Evolutionary conservation across 2,797 vertebrate genomes (phyloP).

Genomic region (Oreonectes daqikongensis): DNA sequence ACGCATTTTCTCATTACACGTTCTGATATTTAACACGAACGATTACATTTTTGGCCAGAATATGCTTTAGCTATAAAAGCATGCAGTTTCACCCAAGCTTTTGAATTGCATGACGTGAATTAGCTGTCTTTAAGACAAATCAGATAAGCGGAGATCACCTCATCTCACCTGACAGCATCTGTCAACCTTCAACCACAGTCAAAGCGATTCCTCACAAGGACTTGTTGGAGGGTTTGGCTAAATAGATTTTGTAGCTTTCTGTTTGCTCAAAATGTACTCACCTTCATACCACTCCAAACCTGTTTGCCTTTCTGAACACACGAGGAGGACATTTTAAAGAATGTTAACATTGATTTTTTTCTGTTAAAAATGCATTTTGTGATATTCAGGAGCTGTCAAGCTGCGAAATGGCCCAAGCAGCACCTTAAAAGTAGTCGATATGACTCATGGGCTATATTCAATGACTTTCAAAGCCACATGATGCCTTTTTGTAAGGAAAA

Average conservation of each 20-base stretch:
- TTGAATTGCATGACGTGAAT: conserved; percentile 27
- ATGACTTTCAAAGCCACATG: too few species aligned
- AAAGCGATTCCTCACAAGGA: neutral
- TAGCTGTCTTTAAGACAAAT: conserved; percentile 37
- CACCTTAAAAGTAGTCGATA: too few species aligned
- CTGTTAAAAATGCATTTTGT: too few species aligned
- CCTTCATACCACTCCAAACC: too few species aligned
- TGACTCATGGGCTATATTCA: too few species aligned
- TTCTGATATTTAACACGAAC: neutral
- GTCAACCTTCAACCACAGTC: neutral
- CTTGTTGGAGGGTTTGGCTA: neutral
- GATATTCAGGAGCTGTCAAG: too few species aligned
- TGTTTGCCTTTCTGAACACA: too few species aligned
- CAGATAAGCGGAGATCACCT: conserved; percentile 34
- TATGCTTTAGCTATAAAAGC: conserved; percentile 6
- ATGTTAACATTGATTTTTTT: too few species aligned
- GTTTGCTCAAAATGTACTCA: too few species aligned
- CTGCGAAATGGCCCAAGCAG: neutral
- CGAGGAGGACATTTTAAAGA: too few species aligned
- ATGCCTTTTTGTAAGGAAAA: too few species aligned
- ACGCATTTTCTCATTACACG: neutral
- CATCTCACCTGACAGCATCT: conserved; percentile 43
- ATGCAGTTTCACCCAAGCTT: conserved; percentile 15
- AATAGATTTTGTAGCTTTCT: neutral
- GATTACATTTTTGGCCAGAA: neutral